Percentiles rank a stretch among this genome's conserved stretches.
phyloP scores from a whole-genome alignment of 2,113 vertebrate genomes.

The Phyllostomus hastatus region DNA sequence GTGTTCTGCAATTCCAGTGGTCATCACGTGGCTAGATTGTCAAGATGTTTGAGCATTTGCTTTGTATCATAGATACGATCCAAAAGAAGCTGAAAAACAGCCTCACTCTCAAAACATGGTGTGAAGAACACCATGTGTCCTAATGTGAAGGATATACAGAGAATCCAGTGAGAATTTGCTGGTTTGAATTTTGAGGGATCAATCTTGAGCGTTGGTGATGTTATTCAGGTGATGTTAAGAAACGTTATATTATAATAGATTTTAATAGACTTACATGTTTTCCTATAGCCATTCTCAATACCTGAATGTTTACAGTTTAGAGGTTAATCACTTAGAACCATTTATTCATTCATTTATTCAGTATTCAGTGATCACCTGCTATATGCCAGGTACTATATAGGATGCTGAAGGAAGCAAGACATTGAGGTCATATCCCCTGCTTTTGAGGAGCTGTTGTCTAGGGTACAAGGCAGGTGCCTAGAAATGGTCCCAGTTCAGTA shows the following conservation, averaged over 20 bases:
- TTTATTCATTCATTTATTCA: background rate
- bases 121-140: background rate
- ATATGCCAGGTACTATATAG: background rate
- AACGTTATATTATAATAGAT: background rate
- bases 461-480: background rate
- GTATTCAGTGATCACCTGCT: background rate
- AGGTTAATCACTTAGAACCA: background rate
- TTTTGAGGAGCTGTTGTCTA: background rate
- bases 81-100: background rate
- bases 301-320: background rate
- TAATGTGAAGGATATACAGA: background rate
- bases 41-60: background rate
- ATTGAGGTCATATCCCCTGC: background rate
- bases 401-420: background rate
- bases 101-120: background rate
- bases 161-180: background rate
- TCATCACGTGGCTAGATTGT: background rate
- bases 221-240: background rate
- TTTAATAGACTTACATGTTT: background rate
- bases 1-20: background rate
- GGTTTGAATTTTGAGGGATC: background rate
- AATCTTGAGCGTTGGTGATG: background rate
- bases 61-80: background rate
- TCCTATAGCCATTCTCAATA: background rate
- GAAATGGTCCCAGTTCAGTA: background rate